Evolutionary conservation across 2,888 invertebrate species (phyloP).

Genomic region (Fragum fragum): DNA sequence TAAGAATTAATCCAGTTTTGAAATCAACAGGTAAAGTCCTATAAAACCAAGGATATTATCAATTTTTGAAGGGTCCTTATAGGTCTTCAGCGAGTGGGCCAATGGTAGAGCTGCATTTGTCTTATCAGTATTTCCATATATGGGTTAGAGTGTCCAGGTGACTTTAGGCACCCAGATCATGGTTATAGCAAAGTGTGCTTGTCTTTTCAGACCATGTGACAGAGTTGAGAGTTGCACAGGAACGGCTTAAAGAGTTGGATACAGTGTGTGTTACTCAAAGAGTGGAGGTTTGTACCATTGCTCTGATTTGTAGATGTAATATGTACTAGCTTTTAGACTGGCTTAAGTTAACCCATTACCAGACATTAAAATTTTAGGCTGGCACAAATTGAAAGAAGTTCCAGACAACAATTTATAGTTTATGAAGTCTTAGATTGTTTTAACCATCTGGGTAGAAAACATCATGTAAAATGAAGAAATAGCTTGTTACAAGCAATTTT

Average conservation of each 20-base stretch:
- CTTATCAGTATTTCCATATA: constrained; percentile 68
- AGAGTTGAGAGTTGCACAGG: constrained; percentile 82
- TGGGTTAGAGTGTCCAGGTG: constrained; percentile 56
- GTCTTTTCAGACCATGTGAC: constrained; percentile 84
- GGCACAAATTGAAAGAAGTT: too few relatives aligned
- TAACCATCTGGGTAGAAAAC: too few relatives aligned
- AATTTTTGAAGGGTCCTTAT: constrained; percentile 54
- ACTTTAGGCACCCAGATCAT: constrained; percentile 43
- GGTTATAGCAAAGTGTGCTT: constrained; percentile 45
- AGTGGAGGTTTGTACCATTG: constrained; percentile 79
- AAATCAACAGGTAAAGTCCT: constrained; percentile 39
- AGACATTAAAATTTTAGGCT: too few relatives aligned
- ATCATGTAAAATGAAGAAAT: too few relatives aligned
- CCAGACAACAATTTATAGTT: too few relatives aligned
- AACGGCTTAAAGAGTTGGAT: constrained; percentile 80
- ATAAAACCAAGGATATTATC: constrained; percentile 56
- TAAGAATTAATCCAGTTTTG: constrained; percentile 45
- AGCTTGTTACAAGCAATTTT: too few relatives aligned
- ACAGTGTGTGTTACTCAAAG: constrained; percentile 74
- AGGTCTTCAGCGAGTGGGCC: constrained; percentile 46
- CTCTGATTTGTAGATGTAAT: too few relatives aligned
- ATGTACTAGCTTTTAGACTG: too few relatives aligned
- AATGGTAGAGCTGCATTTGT: constrained; percentile 50
- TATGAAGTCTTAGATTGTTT: too few relatives aligned
- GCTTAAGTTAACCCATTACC: too few relatives aligned